These are phyloP conservation scores for Caenorhabditis wallacei DNA, from an alignment of 2,888 invertebrate species.

Conservation along the genomic window DNA sequence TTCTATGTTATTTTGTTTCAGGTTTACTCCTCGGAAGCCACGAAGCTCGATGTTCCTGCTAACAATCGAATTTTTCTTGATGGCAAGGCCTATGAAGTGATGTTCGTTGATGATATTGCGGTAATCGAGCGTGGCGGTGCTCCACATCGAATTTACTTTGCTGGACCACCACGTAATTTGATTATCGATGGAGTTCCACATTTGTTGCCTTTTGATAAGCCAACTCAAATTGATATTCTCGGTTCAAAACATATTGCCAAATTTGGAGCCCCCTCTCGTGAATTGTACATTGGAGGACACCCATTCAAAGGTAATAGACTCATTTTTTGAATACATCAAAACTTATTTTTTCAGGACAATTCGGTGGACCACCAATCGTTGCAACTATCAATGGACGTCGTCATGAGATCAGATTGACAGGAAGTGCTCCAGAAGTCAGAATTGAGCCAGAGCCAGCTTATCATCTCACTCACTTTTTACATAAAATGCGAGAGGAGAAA, in stretches of 20 bases:
- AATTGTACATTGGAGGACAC: constrained; percentile 92
- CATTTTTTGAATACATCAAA: too few relatives aligned
- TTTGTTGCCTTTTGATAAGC: constrained; percentile 78
- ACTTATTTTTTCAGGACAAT: constrained; percentile 86
- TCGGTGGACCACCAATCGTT: constrained; percentile 88
- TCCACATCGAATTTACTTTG: constrained; percentile 82
- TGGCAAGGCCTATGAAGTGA: constrained; percentile 83
- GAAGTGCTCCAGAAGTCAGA: constrained; percentile 94
- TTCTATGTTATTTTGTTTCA: neutral
- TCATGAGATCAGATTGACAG: constrained; percentile 91
- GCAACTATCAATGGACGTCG: constrained; percentile 90
- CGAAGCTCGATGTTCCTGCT: constrained; percentile 79
- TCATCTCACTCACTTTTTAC: constrained; percentile 86
- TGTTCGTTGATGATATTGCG: constrained; percentile 79
- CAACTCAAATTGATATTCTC: constrained; percentile 82
- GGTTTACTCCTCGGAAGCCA: constrained; percentile 68
- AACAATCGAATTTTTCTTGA: constrained; percentile 83
- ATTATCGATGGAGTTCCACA: constrained; percentile 80
- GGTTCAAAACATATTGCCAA: constrained; percentile 87
- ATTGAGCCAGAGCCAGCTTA: constrained; percentile 90
- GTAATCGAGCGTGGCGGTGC: constrained; percentile 83
- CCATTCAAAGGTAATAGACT: constrained; percentile 91
- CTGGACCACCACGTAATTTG: constrained; percentile 80
- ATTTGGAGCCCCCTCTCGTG: constrained; percentile 94
- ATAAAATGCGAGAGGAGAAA: constrained; percentile 62